Percentiles rank a stretch among this genome's conserved stretches.
phyloP scores from a whole-genome alignment of 2,888 invertebrate genomes.

The Rhopalosiphum nymphaeae region DNA sequence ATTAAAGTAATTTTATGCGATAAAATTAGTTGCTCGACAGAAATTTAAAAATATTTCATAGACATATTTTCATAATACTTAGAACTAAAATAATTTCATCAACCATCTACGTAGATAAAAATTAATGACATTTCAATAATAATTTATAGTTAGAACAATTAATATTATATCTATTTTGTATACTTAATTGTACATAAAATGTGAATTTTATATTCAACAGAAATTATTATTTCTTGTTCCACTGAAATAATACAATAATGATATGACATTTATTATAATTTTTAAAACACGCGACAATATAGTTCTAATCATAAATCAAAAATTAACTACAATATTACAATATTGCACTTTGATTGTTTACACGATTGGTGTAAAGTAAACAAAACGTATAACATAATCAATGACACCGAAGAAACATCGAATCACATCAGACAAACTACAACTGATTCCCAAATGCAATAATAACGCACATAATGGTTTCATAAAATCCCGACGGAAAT shows the following conservation, averaged over 20 bases:
- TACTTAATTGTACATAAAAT: neutral
- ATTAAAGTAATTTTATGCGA: neutral
- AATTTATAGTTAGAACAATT: neutral
- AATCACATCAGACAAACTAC: neutral
- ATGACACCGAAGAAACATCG: neutral
- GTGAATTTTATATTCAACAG: neutral
- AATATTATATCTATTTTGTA: neutral
- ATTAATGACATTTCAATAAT: neutral
- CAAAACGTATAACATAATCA: neutral
- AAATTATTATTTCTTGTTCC: neutral
- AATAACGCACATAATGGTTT: neutral
- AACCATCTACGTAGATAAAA: neutral
- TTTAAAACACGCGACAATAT: neutral
- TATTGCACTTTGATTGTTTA: neutral
- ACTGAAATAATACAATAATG: neutral
- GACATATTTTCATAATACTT: neutral
- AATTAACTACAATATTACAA: neutral
- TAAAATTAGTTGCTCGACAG: neutral
- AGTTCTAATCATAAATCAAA: neutral
- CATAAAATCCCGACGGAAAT: neutral
- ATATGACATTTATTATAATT: too few relatives aligned
- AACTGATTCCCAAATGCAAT: neutral
- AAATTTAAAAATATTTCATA: neutral
- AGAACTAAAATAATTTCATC: neutral
- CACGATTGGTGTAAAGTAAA: neutral